Base-by-base conservation (phyloP, 2,113 vertebrate species). In the Corydoras maculifer region DNA sequence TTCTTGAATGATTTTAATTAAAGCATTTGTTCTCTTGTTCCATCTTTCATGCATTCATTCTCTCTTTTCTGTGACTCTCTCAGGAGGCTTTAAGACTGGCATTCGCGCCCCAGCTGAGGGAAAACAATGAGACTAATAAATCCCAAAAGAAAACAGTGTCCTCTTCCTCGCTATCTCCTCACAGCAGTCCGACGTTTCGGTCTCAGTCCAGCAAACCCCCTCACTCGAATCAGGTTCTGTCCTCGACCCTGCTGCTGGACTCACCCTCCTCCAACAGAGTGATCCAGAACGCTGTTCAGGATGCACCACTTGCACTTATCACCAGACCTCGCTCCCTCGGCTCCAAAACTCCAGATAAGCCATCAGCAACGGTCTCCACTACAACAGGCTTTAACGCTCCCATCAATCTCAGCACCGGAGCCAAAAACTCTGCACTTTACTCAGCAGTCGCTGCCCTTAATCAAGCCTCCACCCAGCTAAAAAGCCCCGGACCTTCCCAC, bases 281-380 rank as follows among this genome's bases (percentile, higher is more conserved):
- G 48, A 89, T 90, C 86, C 90, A 91, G 66, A 87, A 86, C 50
- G 82, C 89, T 69, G 93, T 92, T 84, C 95, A 98, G 86, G 94
- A 97, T 70, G 91, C 91, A 78, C 95, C 96, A 67, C 86, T 98
- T 83, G 93, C 94, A 77, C 94, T 98, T 80, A 93, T 91, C 76
- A 92, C 89, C 49, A 95, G 92, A 86, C 85, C 87, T 65, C 93
- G 91, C 82, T 75, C 85, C 65, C 91, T 90, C 71, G 83, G 73
- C 78, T 8, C 76, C 9, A 90, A 87, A 82, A 76, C 81, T 49
- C 84, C 61, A 51, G 90, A 88, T 76, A 93, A 84, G 9, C 79
- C 75, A 6, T 78, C 86, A 77, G 78, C 87, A 65, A 72, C 86
- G 67, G 81, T 90, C 68, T 81, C 88, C 74, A 88, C 80, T 73